Percentiles rank a stretch among this genome's conserved stretches.
Conservation (phyloP, 1,140 invertebrate species). For the Atta texana region DNA sequence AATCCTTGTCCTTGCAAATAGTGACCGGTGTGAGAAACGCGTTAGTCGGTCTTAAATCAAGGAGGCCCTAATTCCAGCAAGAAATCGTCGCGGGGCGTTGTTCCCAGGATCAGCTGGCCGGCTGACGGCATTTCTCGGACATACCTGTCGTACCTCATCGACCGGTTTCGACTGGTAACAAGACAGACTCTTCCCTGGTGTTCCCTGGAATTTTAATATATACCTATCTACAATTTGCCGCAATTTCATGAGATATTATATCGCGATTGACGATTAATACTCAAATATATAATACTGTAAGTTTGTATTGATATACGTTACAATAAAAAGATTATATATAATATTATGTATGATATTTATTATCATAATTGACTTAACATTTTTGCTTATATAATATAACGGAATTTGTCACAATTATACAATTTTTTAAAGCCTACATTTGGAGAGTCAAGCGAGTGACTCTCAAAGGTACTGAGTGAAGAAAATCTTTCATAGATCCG, state of each 20-base stretch:
- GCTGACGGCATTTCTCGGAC: constrained; percentile 84
- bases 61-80: constrained; percentile 84
- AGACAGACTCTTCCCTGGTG: constrained; percentile 65
- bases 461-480: constrained; percentile 1
- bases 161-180: constrained; percentile 78
- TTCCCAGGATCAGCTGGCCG: constrained; percentile 86
- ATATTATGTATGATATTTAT: background rate
- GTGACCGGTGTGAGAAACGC: constrained; percentile 83
- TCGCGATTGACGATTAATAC: constrained; percentile 25
- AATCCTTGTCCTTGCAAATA: constrained; percentile 61
- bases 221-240: background rate
- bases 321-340: background rate
- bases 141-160: constrained; percentile 82
- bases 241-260: constrained; percentile 9
- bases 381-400: background rate
- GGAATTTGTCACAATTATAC: background rate
- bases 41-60: constrained; percentile 84
- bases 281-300: background rate
- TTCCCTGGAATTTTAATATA: constrained; percentile 15
- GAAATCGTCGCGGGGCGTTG: constrained; percentile 83
- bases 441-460: background rate
- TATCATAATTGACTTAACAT: background rate
- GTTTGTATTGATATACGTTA: background rate
- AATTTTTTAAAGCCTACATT: background rate
- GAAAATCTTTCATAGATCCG: background rate